Base-by-base conservation (phyloP, 2,888 invertebrate species). In the Colletes collaris region DNA sequence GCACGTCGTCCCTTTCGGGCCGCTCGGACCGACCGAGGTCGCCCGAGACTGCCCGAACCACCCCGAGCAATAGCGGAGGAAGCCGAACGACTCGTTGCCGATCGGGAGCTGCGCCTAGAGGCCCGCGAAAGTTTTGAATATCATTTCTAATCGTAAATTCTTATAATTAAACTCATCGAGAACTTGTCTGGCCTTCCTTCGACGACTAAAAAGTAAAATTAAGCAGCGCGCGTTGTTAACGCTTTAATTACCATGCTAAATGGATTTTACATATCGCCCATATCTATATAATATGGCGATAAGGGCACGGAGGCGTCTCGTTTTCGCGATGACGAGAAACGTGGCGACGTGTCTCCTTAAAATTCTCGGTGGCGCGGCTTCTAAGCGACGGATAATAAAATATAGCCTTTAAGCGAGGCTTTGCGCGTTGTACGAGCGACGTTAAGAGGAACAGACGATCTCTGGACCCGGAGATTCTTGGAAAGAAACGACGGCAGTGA, bases 371-470 rank as follows among this genome's bases (percentile, higher is more conserved):
- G 71, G 72, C 66, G 76, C 70, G 37, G 73, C 35, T 70, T 78
- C 64, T 72, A 74, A 84, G 79, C 79, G 65, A 55, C 69, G 71
- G 81, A 88, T 88, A 83, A 87, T 86, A 85, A 88, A 87, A 87
- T 88, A 82, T 79, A 76, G 73, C 65, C 76, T 62, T 52, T 62
- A 55, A 67, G 65, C 82, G 65, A 35, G 75, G 73, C 58, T 71
- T 76, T 60, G 50, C 64, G 35, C 37, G 55, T 11, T 10, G 37
- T 16, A 40, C 1, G 67, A 49, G 59, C 44, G 55, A 35, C 63
- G 58, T 56, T 37, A 62, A 62, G 19, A 50, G 40, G 55, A 40
- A 44, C 50, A 63, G 5, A 49, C 60, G 64, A 53, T 46, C 10
- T 50, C 49, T 55, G 62, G 55, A 13, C n/a, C 68, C 27, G 11